Percentiles rank a stretch among this genome's conserved stretches.
Conservation (phyloP, 2,113 vertebrate genomes). For the Tauraco erythrolophus region DNA sequence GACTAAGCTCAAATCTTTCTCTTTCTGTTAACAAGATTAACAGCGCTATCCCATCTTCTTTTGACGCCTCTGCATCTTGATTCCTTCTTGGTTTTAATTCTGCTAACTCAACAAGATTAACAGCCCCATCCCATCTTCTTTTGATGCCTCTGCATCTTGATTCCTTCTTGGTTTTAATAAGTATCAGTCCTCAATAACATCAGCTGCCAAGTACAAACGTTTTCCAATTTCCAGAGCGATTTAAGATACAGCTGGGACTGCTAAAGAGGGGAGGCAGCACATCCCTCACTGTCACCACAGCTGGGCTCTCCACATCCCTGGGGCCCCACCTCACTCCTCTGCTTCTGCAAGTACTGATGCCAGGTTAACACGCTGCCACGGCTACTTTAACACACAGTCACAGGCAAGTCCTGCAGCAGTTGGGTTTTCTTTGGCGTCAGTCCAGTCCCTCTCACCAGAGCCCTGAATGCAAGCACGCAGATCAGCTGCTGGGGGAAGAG, state of each 20-base stretch:
- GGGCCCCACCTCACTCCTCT: fast-evolving
- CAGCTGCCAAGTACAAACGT: background rate
- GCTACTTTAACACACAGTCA: background rate
- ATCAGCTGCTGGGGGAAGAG: background rate
- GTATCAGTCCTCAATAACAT: background rate
- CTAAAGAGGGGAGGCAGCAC: background rate
- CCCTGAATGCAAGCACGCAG: background rate
- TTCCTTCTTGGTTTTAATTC: too few species aligned
- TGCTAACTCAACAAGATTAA: background rate
- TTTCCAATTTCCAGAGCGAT: fast-evolving
- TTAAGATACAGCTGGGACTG: fast-evolving
- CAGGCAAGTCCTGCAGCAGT: fast-evolving
- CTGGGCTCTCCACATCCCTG: fast-evolving
- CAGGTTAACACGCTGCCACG: fast-evolving
- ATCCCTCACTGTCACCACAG: background rate
- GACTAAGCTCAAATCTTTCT: background rate
- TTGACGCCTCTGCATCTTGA: background rate
- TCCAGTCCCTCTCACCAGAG: background rate
- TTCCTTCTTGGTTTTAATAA: background rate
- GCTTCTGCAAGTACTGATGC: background rate
- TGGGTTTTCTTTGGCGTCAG: background rate
- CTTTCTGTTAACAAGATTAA: background rate
- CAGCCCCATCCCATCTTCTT: background rate
- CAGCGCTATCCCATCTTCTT: background rate
- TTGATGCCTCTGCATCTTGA: background rate